Base-by-base conservation (phyloP, 2,797 vertebrate species). In the Dipus sagitta region DNA sequence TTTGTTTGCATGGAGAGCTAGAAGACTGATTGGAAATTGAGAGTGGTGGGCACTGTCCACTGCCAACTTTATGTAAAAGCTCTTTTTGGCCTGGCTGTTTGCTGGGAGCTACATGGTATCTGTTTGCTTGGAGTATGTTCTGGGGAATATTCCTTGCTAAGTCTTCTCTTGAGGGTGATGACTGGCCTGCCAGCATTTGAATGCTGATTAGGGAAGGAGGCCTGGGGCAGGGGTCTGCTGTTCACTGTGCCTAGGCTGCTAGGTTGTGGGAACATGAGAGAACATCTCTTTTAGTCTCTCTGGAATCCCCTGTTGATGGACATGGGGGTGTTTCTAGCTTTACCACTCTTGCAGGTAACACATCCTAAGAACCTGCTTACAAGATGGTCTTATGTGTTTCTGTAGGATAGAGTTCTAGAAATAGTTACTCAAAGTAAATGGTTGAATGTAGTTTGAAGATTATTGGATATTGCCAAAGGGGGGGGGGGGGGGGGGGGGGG, bases 331-430 rank as follows among this genome's bases (percentile, higher is more conserved):
- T 76, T 58, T 85, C n/a, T 94, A 24, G 70, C 17, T 71, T 84
- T 94, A 87, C 21, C 34, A 54, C 3, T 47, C 4, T 62, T 81
- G 6, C 47, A 92, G 32, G 32, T 60, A 38, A 54, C 54, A 5
- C 4, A 64, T 2, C 64, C 24, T 30, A 52, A 72, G 24, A 30
- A 54, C 10, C 64, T 81, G 32, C 38, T 86, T 74, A 82, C 70
- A 72, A n/a, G 72, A 67, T 74, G 79, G 92, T 23, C 70, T 81
- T 30, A 1, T 71, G 10, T 94, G 34, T 88, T 86, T 90, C 38
- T 71, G 4, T 23, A 75, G 62, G 10, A n/a, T 85, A 82, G 30
- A 89, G 30, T 76, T n/a, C 34, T 87, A 67, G 80, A 62, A 67
- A 32, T 75, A 70, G 9, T 70, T 30, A n/a, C n/a, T n/a, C n/a